Percentiles rank a stretch among this genome's conserved stretches.
Conservation (phyloP, 2,113 vertebrate genomes). For the Herpailurus yagouaroundi region DNA sequence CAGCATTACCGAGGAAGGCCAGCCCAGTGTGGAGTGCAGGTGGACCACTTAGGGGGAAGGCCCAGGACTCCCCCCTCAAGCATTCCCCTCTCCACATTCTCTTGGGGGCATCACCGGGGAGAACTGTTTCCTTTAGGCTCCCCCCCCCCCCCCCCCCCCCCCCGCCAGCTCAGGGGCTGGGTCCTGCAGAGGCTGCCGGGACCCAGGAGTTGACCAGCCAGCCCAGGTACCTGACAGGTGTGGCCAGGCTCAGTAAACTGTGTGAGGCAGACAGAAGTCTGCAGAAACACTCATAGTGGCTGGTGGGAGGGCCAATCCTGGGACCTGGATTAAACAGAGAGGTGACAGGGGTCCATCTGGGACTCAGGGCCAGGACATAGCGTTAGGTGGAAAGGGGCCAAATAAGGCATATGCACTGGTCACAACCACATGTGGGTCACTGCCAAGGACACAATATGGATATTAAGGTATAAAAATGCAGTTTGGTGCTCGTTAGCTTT, state of each 20-base stretch:
- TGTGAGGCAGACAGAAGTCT: not conserved
- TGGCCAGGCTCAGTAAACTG: not conserved
- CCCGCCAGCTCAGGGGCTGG: not conserved
- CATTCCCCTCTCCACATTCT: accelerated
- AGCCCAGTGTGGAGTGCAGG: not conserved
- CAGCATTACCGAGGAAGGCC: not conserved
- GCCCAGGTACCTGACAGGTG: not conserved
- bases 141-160: too few species aligned
- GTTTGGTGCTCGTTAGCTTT: not conserved
- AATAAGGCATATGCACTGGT: accelerated
- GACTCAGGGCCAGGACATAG: not conserved
- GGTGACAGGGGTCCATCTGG: not conserved
- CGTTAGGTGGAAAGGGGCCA: not conserved
- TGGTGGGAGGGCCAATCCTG: not conserved
- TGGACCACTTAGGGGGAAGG: not conserved
- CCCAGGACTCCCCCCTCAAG: not conserved
- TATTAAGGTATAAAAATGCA: not conserved
- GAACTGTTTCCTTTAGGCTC: not conserved
- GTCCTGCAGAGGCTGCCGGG: too few species aligned
- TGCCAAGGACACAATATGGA: not conserved
- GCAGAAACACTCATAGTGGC: not conserved
- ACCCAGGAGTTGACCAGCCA: not conserved
- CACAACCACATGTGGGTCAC: not conserved
- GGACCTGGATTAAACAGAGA: not conserved
- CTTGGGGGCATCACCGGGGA: not conserved